phyloP scores from a whole-genome alignment of 2,113 vertebrate genomes.

The Origma solitaria region DNA sequence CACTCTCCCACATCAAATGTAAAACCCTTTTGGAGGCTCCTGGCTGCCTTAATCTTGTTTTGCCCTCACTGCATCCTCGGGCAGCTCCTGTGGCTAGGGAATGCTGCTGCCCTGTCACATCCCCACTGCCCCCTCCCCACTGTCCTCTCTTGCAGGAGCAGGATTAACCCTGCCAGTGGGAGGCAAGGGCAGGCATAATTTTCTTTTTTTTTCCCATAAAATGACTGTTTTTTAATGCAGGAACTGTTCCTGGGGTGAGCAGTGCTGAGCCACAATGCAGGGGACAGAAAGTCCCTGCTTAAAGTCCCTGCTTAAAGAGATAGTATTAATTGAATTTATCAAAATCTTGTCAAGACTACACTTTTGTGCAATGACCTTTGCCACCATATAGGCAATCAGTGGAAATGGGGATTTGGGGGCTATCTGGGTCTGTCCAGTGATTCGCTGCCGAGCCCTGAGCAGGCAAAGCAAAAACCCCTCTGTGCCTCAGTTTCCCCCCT shows the following conservation, averaged over 20 bases:
- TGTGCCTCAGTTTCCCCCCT: background rate
- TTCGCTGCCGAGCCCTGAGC: accelerated
- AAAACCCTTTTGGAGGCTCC: background rate
- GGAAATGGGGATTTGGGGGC: background rate
- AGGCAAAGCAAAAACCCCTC: background rate
- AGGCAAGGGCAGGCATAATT: background rate
- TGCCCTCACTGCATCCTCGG: background rate
- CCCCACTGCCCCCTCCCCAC: background rate
- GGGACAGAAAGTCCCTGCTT: background rate
- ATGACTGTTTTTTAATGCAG: background rate
- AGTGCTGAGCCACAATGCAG: accelerated
- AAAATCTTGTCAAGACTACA: background rate
- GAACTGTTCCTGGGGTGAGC: background rate
- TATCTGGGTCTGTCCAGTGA: background rate
- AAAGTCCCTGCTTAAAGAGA: background rate
- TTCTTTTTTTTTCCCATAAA: background rate
- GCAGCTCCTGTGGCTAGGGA: background rate
- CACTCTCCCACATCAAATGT: background rate
- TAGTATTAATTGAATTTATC: background rate
- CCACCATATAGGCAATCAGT: background rate
- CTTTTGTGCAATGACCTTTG: background rate
- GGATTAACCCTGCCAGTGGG: background rate
- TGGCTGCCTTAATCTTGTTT: background rate
- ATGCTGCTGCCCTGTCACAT: accelerated
- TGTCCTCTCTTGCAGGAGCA: background rate